Evolutionary conservation across 2,113 vertebrate genomes (phyloP), one percentile per base, ranked within the genome.

Genomic region (Ochotona princeps): DNA sequence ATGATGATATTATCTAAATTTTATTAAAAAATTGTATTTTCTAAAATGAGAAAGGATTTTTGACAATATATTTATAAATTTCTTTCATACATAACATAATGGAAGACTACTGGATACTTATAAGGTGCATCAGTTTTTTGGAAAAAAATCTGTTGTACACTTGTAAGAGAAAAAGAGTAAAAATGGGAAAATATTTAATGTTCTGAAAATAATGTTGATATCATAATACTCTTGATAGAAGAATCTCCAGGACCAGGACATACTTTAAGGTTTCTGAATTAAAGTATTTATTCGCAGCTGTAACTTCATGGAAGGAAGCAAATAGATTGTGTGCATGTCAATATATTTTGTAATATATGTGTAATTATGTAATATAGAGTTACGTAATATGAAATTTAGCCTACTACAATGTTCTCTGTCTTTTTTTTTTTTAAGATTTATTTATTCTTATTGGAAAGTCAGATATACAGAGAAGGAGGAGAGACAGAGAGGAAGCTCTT

Each of bases 191-290:
- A 26, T 28, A 87, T 54, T 93, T 57, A 81, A 7, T 72, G 61
- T n/a, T 61, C 15, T 95, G 44, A 66, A 86, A 66, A 15, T 28
- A 83, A 54, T 38, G 86, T 93, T 89, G 54, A 91, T 28, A 57
- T 28, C 4, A n/a, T 38, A 11, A 21, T 57, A 57, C 54, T 32
- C 17, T 6, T 87, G 1, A 23, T 80, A 2, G 67, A 72, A 84
- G 17, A 2, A 0, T 79, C 17, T 74, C 21, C 86, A 51, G 54
- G 23, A 49, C 1, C 1, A 65, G 47, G 63, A 13, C n/a, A 84
- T 20, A 23, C 25, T 54, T 28, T 23, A 60, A 87, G 65, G 72
- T 49, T 61, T 4, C 57, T 65, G 21, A 26, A 21, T 72, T 83
- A 78, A n/a, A 85, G 63, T 54, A 84, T 25, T 92, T 49, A 32